Evolutionary conservation across 37 sponge, comb jelly and placozoan species (phyloP), one percentile per base, ranked within the genome.

Genomic region (Oopsacas minuta): DNA sequence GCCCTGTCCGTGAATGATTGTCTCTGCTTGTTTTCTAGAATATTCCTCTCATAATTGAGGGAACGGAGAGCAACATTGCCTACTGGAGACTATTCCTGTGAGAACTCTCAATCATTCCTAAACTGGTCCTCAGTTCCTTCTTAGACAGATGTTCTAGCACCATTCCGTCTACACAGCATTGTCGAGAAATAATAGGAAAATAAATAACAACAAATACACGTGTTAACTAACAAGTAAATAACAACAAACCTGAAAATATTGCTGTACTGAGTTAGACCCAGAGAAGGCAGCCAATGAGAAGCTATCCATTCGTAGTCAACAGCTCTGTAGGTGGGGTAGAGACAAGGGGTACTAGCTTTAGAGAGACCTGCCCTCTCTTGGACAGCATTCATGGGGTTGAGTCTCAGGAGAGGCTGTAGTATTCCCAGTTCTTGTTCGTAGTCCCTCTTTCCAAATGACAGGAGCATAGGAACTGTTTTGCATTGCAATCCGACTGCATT

Each of bases 61-160:
- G 84, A 88, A 83, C 90, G 89, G 22, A 94, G 86, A 3, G 91
- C 90, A 0, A 82, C 39, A 12, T 88, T 86, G 23, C 92, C 94
- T 86, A 96, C 88, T 37, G 92, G n/a, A n/a, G n/a, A n/a, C n/a
- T n/a, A n/a, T n/a, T n/a, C n/a, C n/a, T n/a, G n/a, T n/a, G n/a
- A n/a, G n/a, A n/a, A n/a, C n/a, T n/a, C n/a, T n/a, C n/a, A n/a
- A n/a, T n/a, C n/a, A n/a, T n/a, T n/a, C n/a, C n/a, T n/a, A n/a
- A n/a, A n/a, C n/a, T n/a, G n/a, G n/a, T 12, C 17, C 51, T 22
- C 51, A 22, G 36, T 69, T 96, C 93, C 83, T 94, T 94, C 93
- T 92, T 94, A 0, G 90, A 91, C 25, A 96, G 89, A 52, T 94
- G 91, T 32, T 92, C 93, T 53, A 96, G 49, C 97, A 96, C 94